Conservation (phyloP, 1,140 invertebrate genomes). For the Oppia nitens region DNA sequence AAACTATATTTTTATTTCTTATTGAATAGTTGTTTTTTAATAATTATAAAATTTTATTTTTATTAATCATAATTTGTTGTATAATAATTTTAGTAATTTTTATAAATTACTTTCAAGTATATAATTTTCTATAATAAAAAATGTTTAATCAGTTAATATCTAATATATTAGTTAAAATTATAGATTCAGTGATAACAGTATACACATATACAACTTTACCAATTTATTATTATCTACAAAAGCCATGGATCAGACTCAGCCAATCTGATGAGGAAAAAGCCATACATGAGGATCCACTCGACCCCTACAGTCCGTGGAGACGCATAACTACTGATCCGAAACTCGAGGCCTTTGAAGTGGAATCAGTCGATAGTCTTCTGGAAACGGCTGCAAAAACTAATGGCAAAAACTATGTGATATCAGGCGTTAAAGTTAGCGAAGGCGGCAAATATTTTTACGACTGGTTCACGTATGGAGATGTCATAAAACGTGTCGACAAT, state of each 20-base stretch:
- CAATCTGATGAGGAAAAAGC: neutral
- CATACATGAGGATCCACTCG: neutral
- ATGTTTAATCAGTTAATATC: too few relatives aligned
- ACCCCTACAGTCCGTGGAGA: constrained; percentile 3
- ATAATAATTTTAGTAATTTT: too few relatives aligned
- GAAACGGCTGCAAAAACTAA: constrained; percentile 31
- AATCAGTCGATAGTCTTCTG: constrained; percentile 37
- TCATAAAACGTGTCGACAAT: constrained; percentile 49
- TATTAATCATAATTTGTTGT: too few relatives aligned
- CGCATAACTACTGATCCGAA: constrained; percentile 1
- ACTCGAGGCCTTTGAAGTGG: constrained; percentile 39
- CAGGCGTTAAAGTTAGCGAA: constrained; percentile 41
- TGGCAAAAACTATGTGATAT: constrained; percentile 61
- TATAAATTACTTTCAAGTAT: too few relatives aligned
- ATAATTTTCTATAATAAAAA: too few relatives aligned
- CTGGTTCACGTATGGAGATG: constrained; percentile 70
- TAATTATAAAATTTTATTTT: too few relatives aligned
- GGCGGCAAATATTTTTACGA: constrained; percentile 84
- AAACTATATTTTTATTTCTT: too few relatives aligned
- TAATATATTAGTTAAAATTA: too few relatives aligned
- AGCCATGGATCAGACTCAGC: constrained; percentile 50
- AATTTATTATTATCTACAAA: constrained; percentile 65
- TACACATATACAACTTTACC: too few relatives aligned
- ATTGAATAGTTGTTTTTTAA: too few relatives aligned
- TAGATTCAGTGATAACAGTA: too few relatives aligned